Percentiles rank a stretch among this genome's conserved stretches.
These are phyloP conservation scores for Macquaria ambigua DNA, from an alignment of 2,113 vertebrate species.

Conservation along the genomic window DNA sequence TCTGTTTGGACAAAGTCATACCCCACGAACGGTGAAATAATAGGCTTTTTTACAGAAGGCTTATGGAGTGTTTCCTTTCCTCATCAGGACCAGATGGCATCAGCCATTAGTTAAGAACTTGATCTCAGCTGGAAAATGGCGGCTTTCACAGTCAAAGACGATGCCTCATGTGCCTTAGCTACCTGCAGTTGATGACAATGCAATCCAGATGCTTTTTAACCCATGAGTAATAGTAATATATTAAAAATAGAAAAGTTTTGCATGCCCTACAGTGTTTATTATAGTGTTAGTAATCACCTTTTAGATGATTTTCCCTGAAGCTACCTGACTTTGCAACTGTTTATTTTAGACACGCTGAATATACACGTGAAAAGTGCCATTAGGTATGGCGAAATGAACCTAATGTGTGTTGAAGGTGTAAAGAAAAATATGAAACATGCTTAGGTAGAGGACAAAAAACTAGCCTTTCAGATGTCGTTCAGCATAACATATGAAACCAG, in stretches of 20 bases:
- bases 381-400: conserved; percentile 30
- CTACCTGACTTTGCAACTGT: conserved; percentile 19
- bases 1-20: conserved; percentile 65
- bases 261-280: conserved; percentile 38
- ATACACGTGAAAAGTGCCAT: conserved; percentile 27
- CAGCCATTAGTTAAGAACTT: conserved; percentile 73
- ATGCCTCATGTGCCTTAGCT: conserved; percentile 43
- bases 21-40: conserved; percentile 43
- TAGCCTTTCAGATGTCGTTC: conserved; percentile 42
- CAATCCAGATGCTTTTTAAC: conserved; percentile 62
- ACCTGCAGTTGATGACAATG: conserved; percentile 68
- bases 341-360: conserved; percentile 39
- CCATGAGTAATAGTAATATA: conserved; percentile 29
- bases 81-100: conserved; percentile 79
- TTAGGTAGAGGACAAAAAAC: conserved; percentile 27
- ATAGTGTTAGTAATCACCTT: conserved; percentile 35
- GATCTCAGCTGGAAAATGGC: conserved; percentile 70
- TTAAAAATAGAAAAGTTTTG: conserved; percentile 20
- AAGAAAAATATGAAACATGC: conserved; percentile 66
- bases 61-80: conserved; percentile 64
- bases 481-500: conserved; percentile 36
- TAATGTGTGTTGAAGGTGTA: conserved; percentile 60
- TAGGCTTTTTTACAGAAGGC: conserved; percentile 19
- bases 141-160: conserved; percentile 67
- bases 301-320: conserved; percentile 31